These are phyloP conservation scores for Zeugodacus cucurbitae DNA, from an alignment of 1,140 invertebrate genomes.

Conservation along the genomic window DNA sequence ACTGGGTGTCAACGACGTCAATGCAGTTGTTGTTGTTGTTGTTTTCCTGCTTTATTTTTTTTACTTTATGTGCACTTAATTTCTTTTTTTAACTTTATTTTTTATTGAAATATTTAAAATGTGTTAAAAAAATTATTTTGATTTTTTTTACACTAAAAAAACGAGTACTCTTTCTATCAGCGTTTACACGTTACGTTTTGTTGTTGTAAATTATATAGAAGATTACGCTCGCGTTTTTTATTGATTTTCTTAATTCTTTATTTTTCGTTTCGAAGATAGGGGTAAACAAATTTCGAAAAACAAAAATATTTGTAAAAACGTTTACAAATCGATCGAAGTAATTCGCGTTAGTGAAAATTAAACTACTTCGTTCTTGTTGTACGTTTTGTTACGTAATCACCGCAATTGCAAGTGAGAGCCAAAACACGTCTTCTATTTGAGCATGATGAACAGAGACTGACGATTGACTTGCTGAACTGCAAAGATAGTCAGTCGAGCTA, in stretches of 20 bases:
- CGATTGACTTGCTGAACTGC: not conserved
- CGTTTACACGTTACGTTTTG: not conserved
- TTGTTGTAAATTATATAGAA: conserved; percentile 6
- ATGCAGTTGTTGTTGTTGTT: not conserved
- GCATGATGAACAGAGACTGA: conserved; percentile 25
- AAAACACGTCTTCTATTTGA: not conserved
- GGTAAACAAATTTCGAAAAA: not conserved
- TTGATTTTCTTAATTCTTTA: not conserved
- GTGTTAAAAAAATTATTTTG: not conserved
- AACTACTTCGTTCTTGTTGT: not conserved
- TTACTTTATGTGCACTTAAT: not conserved
- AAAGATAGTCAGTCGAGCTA: not conserved
- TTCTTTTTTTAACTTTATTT: not conserved
- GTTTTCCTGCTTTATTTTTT: not conserved
- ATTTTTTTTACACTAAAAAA: not conserved
- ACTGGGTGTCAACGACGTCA: not conserved
- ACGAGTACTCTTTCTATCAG: not conserved
- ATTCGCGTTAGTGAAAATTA: not conserved
- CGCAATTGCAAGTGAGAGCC: conserved; percentile 7
- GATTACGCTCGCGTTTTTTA: not conserved
- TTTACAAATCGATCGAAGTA: not conserved
- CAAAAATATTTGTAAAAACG: not conserved
- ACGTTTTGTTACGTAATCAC: conserved; percentile 12
- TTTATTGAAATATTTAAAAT: not conserved
- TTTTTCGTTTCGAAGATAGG: no score